These are phyloP conservation scores for Cepaea hortensis DNA, from an alignment of 2,888 invertebrate species.

Conservation along the genomic window DNA sequence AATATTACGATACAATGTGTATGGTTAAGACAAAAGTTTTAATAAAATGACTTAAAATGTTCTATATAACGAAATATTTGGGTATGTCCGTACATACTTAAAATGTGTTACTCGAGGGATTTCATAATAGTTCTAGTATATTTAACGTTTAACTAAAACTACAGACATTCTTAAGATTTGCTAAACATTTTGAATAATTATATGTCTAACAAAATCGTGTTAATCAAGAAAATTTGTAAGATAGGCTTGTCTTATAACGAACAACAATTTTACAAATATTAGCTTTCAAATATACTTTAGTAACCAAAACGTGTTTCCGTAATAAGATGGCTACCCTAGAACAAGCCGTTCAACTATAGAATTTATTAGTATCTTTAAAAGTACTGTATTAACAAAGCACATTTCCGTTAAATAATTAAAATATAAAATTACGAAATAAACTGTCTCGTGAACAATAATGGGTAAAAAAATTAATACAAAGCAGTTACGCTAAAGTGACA, in stretches of 20 bases:
- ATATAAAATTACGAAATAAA: no score
- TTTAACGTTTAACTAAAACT: not conserved
- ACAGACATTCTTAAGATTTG: not conserved
- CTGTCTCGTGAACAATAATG: no score
- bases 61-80: no score
- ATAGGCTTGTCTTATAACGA: not conserved
- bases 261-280: not conserved
- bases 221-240: not conserved
- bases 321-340: conserved; percentile 1
- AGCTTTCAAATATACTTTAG: not conserved
- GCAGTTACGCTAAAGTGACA: no score
- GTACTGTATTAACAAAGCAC: no score
- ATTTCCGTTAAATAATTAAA: no score
- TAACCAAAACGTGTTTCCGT: conserved; percentile 15
- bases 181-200: no score
- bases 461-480: no score
- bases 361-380: no score
- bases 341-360: not conserved
- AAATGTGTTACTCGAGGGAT: conserved; percentile 24
- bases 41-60: not conserved
- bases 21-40: no score
- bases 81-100: not conserved
- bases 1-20: no score
- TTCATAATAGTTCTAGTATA: not conserved
- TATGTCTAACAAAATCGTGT: no score